A percentile compares a stretch with the other conserved stretches of the same genome.
These are phyloP conservation scores for Pseudolycoriella hygida DNA, from an alignment of 2,888 invertebrate species.

Conservation along the genomic window DNA sequence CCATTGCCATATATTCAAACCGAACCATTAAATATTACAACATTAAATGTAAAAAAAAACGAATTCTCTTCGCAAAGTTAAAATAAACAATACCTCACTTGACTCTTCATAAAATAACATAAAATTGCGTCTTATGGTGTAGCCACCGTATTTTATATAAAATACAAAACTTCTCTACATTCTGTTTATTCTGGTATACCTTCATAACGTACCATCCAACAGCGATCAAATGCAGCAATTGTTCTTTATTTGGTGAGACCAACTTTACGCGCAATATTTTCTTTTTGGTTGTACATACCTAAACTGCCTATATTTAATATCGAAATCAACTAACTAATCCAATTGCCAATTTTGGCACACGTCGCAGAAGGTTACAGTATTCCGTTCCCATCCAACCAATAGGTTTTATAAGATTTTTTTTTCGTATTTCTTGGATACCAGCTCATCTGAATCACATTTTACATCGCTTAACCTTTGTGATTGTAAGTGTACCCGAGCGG, in stretches of 20 bases:
- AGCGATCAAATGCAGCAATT: constrained; percentile 10
- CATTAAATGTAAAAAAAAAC: neutral
- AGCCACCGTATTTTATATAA: neutral
- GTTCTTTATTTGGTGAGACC: constrained; percentile 14
- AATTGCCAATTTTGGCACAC: constrained; percentile 15
- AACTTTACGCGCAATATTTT: constrained; percentile 8
- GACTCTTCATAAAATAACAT: neutral
- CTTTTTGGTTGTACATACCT: neutral
- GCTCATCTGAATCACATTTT: too few relatives aligned
- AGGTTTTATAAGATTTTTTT: too few relatives aligned
- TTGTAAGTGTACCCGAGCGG: too few relatives aligned
- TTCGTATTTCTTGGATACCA: too few relatives aligned
- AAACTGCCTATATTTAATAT: constrained; percentile 1
- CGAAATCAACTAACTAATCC: constrained; percentile 9
- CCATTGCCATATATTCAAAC: neutral
- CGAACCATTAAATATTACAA: constrained; percentile 3
- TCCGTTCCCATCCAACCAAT: constrained; percentile 3
- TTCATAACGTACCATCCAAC: neutral
- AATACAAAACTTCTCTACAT: neutral
- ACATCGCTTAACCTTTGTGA: too few relatives aligned
- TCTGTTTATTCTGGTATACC: neutral
- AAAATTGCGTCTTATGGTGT: neutral
- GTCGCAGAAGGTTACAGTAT: constrained; percentile 12
- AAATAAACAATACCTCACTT: neutral
- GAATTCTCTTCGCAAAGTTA: neutral